Base-by-base conservation (phyloP, 2,797 vertebrate species). In the Myripristis jacobus region DNA sequence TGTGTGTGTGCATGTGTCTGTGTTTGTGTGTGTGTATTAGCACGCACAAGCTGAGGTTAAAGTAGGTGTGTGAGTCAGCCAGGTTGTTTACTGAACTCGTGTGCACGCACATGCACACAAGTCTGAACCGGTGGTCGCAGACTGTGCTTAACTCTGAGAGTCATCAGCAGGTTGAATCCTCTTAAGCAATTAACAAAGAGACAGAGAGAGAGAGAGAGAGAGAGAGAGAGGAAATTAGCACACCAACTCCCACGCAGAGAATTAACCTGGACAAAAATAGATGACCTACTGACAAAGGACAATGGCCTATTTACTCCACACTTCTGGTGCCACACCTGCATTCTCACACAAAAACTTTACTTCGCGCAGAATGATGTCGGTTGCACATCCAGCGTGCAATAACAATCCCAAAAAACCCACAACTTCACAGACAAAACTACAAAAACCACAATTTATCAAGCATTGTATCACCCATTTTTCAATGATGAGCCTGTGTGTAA, bases 211-310 rank as follows among this genome's bases (percentile, higher is more conserved):
- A 25, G 48, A 46, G 50, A 54, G 34, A 73, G 9, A 68, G 46
- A 66, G 22, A 48, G n/a, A 53, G 4, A 44, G 47, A 75, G 76
- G 63, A 89, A 91, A 91, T 84, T 59, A 89, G 87, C 76, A 75
- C 88, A 87, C 79, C 67, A 85, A 64, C 88, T 89, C 87, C 75
- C 69, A 64, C 77, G 82, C 47, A 73, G 86, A 88, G 87, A 88
- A 79, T 91, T 89, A 90, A 89, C 81, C 79, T 77, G 80, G 70
- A 80, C 85, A 47, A 54, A 88, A 92, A 91, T 92, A 93, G 84
- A 79, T 77, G 87, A 84, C 84, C 83, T 50, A 63, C 61, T 83
- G 81, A 72, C 82, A 73, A 56, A 73, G 86, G 87, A 88, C 87
- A 80, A 78, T 70, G 85, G 53, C 85, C 85, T 84, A 80, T 81